Evolutionary conservation across 2,888 invertebrate genomes (phyloP).

Genomic region (Rhyacophila evoluta): DNA sequence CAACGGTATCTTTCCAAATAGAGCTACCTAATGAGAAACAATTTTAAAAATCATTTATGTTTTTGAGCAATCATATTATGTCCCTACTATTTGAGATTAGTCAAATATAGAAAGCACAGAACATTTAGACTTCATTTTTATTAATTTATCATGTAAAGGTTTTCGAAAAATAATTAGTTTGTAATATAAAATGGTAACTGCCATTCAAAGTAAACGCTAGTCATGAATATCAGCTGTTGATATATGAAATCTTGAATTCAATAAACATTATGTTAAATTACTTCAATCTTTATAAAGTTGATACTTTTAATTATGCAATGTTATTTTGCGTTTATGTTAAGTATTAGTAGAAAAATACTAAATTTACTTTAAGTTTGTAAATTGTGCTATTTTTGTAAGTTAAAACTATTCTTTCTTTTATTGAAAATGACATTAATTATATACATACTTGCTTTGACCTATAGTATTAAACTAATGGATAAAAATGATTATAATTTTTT

Average conservation of each 20-base stretch:
- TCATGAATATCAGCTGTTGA: constrained; percentile 1
- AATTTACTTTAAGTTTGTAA: not conserved
- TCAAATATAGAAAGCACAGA: no score
- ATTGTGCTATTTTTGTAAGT: not conserved
- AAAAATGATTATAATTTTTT: not conserved
- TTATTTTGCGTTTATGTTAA: not conserved
- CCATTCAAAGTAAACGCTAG: constrained; percentile 18
- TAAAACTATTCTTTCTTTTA: not conserved
- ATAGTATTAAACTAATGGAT: not conserved
- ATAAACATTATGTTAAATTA: not conserved
- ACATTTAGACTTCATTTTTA: no score
- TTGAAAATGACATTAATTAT: not conserved
- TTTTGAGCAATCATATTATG: no score
- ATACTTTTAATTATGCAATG: not conserved
- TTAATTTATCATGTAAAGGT: no score
- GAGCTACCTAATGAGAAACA: no score
- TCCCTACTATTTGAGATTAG: no score
- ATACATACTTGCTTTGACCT: not conserved
- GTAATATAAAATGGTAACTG: constrained; percentile 14
- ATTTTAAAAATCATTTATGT: no score
- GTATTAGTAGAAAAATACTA: not conserved
- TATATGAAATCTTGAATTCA: not conserved
- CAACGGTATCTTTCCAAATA: no score
- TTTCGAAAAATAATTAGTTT: no score
- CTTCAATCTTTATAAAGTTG: not conserved